A percentile compares a stretch with the other conserved stretches of the same genome.
Evolutionary conservation across 2,113 vertebrate species (phyloP).

Genomic region (Amia ocellicauda): DNA sequence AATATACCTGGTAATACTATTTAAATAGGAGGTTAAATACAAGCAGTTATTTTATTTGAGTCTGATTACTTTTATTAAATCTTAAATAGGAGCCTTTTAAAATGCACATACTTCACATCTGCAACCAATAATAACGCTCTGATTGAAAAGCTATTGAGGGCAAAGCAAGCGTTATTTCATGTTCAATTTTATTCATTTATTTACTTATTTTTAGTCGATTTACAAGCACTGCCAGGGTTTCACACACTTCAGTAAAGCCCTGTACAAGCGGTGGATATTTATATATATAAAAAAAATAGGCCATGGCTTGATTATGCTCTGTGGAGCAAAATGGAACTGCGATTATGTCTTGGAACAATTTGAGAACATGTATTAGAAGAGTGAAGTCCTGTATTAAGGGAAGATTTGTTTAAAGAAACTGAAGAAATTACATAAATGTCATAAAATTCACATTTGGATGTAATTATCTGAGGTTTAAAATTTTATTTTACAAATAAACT

Average conservation of each 20-base stretch:
- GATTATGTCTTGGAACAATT: too few relatives aligned
- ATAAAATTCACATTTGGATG: too few relatives aligned
- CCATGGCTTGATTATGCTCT: too few relatives aligned
- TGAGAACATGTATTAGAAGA: too few relatives aligned
- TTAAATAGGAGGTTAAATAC: background rate
- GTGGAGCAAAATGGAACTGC: background rate
- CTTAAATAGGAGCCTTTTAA: background rate
- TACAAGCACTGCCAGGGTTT: background rate
- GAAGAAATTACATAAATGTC: too few relatives aligned
- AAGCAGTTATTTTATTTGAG: background rate
- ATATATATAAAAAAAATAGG: too few relatives aligned
- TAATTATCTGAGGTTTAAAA: too few relatives aligned
- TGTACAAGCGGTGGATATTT: background rate
- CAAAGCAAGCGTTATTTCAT: background rate
- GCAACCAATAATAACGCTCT: background rate
- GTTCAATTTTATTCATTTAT: background rate
- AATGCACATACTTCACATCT: background rate
- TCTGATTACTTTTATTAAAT: slow-evolving; percentile 3
- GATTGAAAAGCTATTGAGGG: background rate
- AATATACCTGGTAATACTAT: background rate
- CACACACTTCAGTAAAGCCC: background rate
- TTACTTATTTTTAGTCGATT: too few relatives aligned
- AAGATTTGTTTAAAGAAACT: too few relatives aligned
- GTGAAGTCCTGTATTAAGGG: too few relatives aligned
- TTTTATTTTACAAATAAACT: too few relatives aligned